Base-by-base conservation (phyloP, 2,113 vertebrate genomes). In the Ictalurus punctatus region DNA sequence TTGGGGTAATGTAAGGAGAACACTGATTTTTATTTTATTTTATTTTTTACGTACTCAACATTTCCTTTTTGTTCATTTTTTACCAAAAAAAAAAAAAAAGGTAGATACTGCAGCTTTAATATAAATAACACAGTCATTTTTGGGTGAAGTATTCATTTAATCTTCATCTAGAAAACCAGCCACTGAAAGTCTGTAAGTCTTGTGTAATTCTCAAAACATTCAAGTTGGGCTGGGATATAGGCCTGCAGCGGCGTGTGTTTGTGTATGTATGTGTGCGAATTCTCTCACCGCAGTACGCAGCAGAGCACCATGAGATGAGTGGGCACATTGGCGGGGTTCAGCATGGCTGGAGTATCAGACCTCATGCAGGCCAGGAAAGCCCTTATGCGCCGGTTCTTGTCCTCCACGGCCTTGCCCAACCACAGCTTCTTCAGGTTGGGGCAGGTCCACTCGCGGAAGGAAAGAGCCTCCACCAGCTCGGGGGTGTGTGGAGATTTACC, bases 401-500 rank as follows among this genome's bases (percentile, higher is more conserved):
- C 98, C 91, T 99, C 98, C 58, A 97, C 97, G 0, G 98, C 97
- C 93, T 98, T 98, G 84, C 98, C 98, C 93, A 99, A 92, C 98
- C 98, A 99, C 84, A 99, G 95, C 89, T 97, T 97, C 95, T 98
- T 98, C 93, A 99, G 95, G 90, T 97, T 98, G 67, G 98, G 98
- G 88, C 98, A 99, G 54, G 98, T 99, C 98, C 98, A 99, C 92
- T 99, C 98, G 91, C 98, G 95, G 94, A 99, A 99, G 4, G 98
- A 95, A 9, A 98, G 96, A 0, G 98, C 98, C 95, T 99, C 97
- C 90, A 99, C 98, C 92, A 99, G 96, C 89, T 99, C 98, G 0
- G 98, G 98, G 14, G 97, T 99, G 89, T 99, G 98, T 27, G 98
- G 98, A 63, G 97, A 97, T 91, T 99, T 99, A 88, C 98, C 98